Base-by-base conservation (phyloP, 1,140 invertebrate genomes). In the Drosophila biarmipes region DNA sequence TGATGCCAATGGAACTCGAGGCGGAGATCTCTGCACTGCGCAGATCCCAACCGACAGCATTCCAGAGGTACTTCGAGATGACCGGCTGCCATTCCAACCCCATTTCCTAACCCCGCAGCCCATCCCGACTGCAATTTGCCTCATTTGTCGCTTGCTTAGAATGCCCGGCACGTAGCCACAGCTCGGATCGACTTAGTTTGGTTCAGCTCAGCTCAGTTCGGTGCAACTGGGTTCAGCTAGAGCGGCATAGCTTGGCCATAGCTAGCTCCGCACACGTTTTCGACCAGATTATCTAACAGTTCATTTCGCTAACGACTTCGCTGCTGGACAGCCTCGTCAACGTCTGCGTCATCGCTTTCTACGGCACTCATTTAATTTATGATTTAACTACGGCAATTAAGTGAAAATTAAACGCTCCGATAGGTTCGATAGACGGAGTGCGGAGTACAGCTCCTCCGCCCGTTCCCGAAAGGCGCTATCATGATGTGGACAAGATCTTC, bases 381-480 rank as follows among this genome's bases (percentile, higher is more conserved):
- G 72, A 75, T 75, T 75, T 75, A 75, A 75, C 72, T 75, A 75
- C 72, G 59, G 59, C 72, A 75, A 74, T 75, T 75, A 75, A 57
- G 72, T 75, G 59, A 75, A 75, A 75, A 75, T 74, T 75, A 75
- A 75, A 75, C 51, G 72, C 72, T 75, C 56, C 71, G 59, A 66
- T 75, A 51, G 72, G 43, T 24, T 46, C 38, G 8, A 56, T 24
- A 45, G 42, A 37, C 17, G 51, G 24, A 67, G 42, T 49, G 34
- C 4, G 5, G n/a, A 40, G 15, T 17, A 3, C 7, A n/a, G 8
- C 12, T 5, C 19, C 14, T 27, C 31, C 40, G 19, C 15, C 21
- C 31, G 17, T 24, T 40, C 14, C 17, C 6, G n/a, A 29, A 38
- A 48, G 24, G 24, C 17, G 19, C 2, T 19, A 15, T 56, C 12